Evolutionary conservation across 35 echinoderm and acorn worm species (phyloP), one percentile per base, ranked within the genome.

Genomic region (Holothuria glaberrima): DNA sequence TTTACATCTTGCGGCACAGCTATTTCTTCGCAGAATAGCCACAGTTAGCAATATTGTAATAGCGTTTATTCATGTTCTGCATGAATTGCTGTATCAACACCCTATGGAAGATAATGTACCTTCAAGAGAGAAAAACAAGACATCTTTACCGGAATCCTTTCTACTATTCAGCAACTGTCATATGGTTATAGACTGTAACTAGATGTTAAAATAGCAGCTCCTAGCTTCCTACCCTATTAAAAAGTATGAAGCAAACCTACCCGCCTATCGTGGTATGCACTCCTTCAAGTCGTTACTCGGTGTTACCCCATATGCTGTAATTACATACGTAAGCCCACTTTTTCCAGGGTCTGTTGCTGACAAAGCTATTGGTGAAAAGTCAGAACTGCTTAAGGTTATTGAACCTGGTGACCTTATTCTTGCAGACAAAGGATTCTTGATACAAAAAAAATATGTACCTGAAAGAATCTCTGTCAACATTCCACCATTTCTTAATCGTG

Each of bases 341-440:
- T 68, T 68, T 68, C n/a, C 64, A 32, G 10, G 19, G 30, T 54
- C 50, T 54, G 16, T 69, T 16, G 25, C 31, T 69, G 25, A 16
- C 12, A 69, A 69, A 29, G 66, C 66, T 69, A 69, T 69, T 6
- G 66, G 25, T 69, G 66, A 12, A 69, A 24, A 69, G 21, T 69
- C n/a, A 69, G 25, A 69, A 54, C 3, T 54, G 50, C 50, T 54
- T 54, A 54, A 54, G 50, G 0, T 54, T 14, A 5, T 14, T 9
- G 3, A 59, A 1, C 61, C 83, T 27, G 83, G 83, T 27, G 83
- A 86, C 83, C 50, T 64, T 5, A 46, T 86, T 61, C 56, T 86
- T 61, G 83, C 83, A 2, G 83, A 86, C 28, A 86, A 67, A 44
- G 83, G 83, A 86, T 86, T 86, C n/a, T 21, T 34, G 36, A 86